Evolutionary conservation across 1,140 invertebrate genomes (phyloP), one percentile per base, ranked within the genome.

Genomic region (Oreohelix idahoensis): DNA sequence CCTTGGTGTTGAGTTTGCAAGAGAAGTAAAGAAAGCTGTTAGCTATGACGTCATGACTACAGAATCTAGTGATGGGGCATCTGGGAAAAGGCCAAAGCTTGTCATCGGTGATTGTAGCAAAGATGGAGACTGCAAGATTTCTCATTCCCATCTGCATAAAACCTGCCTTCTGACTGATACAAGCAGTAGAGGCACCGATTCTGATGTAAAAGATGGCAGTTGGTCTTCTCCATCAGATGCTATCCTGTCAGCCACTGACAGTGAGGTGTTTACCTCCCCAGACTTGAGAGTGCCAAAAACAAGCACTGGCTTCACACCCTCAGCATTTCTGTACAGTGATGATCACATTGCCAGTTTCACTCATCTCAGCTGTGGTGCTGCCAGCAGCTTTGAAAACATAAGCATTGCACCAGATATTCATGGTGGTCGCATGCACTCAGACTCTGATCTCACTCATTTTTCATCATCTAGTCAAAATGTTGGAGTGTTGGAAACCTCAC

Each of bases 21-120:
- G 15, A 1, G 80, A 82, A 38, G 71, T 74, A 1, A 82, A 75
- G 71, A 82, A 82, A 49, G 80, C 80, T 26, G 80, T 71, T 1
- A 82, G 80, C n/a, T 82, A 75, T 63, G 80, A 82, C 39, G 79
- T 80, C 4, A 80, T 80, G 79, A 13, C 79, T 36, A 36, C 15
- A 45, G 79, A 82, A 1, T 45, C 42, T 5, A 8, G 35, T 11
- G 23, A 8, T 2, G 42, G 35, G 11, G 23, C 11, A 4, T 1
- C 8, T 4, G 32, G 26, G 29, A 58, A 42, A 58, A 39, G 58
- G 4, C 2, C 51, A 36, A 4, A 32, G 45, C 17, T 15, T 15
- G 4, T 26, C n/a, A 53, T 45, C 35, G 36, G 42, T 1, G 15
- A 36, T 32, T 35, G 75, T 32, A 51, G 42, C 1, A 51, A 36